Evolutionary conservation across 37 sponge, comb jelly and placozoan genomes (phyloP).

Genomic region (Beroe forskalii): DNA sequence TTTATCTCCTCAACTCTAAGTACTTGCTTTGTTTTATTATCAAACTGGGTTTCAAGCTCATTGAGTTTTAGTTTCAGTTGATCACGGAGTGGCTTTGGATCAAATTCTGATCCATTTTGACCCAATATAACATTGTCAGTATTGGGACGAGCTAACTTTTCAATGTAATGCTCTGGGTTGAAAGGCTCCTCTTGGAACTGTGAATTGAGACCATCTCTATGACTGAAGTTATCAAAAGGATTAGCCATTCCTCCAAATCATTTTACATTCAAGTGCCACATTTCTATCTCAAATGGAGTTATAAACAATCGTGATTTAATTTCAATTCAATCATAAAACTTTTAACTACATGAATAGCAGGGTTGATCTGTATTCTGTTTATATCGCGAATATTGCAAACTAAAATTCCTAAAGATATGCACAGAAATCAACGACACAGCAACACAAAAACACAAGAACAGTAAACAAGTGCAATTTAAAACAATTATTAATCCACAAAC

Average conservation of each 20-base stretch:
- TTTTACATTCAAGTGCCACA: too few relatives aligned
- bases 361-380: too few relatives aligned
- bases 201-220: background rate
- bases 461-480: too few relatives aligned
- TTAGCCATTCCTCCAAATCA: slow-evolving; percentile 22
- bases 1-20: slow-evolving; percentile 25
- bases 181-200: slow-evolving; percentile 64
- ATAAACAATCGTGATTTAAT: too few relatives aligned
- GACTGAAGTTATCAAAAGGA: slow-evolving; percentile 42
- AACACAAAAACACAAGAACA: too few relatives aligned
- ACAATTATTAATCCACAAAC: too few relatives aligned
- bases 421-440: too few relatives aligned
- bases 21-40: slow-evolving; percentile 63
- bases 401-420: too few relatives aligned
- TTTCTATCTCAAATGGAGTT: too few relatives aligned
- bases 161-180: slow-evolving; percentile 46
- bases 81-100: slow-evolving; percentile 52
- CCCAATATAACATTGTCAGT: slow-evolving; percentile 55
- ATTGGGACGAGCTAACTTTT: slow-evolving; percentile 54
- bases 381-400: too few relatives aligned
- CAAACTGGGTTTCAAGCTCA: slow-evolving; percentile 60
- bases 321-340: too few relatives aligned
- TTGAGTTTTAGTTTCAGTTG: slow-evolving; percentile 18
- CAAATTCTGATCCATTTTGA: slow-evolving; percentile 65
- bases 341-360: too few relatives aligned